phyloP scores from a whole-genome alignment of 2,797 vertebrate genomes.

The Hephaestus fuliginosus region DNA sequence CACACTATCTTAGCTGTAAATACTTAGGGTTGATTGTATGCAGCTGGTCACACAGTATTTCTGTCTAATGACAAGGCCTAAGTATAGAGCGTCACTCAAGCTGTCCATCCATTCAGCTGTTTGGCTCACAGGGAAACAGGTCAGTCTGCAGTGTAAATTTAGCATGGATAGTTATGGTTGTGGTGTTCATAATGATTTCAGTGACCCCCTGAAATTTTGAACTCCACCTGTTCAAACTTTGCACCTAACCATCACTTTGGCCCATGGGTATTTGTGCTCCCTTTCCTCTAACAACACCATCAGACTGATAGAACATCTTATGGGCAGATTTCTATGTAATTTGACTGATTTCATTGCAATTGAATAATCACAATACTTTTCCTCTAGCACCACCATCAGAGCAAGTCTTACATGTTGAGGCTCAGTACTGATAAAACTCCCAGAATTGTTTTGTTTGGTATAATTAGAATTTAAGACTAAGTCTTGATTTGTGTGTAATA shows the following conservation, averaged over 20 bases:
- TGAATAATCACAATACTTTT: neutral
- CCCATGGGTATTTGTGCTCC: neutral
- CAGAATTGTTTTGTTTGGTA: neutral
- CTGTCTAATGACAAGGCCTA: no score
- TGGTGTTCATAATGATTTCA: neutral
- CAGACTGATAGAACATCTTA: neutral
- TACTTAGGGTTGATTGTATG: no score
- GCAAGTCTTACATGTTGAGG: neutral
- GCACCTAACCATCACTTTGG: neutral
- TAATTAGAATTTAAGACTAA: conserved; percentile 8
- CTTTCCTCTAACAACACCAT: neutral
- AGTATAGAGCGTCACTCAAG: no score
- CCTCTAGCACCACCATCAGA: neutral
- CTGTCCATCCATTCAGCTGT: no score
- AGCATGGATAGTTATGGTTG: no score
- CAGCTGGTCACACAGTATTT: no score
- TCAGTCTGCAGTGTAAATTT: no score
- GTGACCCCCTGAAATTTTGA: neutral
- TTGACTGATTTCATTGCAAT: neutral
- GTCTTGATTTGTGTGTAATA: neutral
- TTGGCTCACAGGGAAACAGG: no score
- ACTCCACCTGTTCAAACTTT: neutral
- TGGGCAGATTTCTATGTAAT: neutral
- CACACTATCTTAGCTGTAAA: no score
- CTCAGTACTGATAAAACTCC: neutral